Percentiles rank a stretch among this genome's conserved stretches.
phyloP scores from a whole-genome alignment of 2,888 invertebrate genomes.

The Xestia sexstrigata region DNA sequence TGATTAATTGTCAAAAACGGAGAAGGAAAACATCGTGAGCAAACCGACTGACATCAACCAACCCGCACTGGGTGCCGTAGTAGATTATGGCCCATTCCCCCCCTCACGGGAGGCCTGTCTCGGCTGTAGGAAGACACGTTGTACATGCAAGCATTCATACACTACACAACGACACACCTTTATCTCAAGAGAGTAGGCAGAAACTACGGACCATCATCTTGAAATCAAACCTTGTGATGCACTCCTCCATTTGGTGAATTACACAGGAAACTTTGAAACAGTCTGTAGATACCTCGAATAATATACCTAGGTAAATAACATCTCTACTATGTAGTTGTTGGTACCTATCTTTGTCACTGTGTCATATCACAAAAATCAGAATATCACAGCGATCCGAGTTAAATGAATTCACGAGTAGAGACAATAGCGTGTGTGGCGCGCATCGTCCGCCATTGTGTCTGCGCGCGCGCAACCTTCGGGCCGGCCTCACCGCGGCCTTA shows the following conservation, averaged over 20 bases:
- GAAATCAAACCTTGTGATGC: neutral
- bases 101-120: neutral
- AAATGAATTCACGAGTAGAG: slow-evolving; percentile 57
- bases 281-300: neutral
- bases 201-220: neutral
- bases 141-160: neutral
- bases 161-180: neutral
- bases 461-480: slow-evolving; percentile 61
- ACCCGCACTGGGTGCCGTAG: neutral
- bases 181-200: neutral
- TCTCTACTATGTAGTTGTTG: neutral
- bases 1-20: neutral
- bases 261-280: neutral
- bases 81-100: neutral
- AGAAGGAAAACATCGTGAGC: neutral
- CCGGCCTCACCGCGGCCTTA: slow-evolving; percentile 63
- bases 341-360: neutral
- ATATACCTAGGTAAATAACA: neutral
- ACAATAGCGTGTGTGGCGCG: slow-evolving; percentile 52
- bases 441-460: slow-evolving; percentile 58
- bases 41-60: neutral
- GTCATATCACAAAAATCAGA: slow-evolving; percentile 19
- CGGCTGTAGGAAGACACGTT: neutral
- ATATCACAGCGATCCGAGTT: slow-evolving; percentile 41
- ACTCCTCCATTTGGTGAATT: neutral